Base-by-base conservation (phyloP, 2,797 vertebrate genomes). In the Lithobates pipiens region DNA sequence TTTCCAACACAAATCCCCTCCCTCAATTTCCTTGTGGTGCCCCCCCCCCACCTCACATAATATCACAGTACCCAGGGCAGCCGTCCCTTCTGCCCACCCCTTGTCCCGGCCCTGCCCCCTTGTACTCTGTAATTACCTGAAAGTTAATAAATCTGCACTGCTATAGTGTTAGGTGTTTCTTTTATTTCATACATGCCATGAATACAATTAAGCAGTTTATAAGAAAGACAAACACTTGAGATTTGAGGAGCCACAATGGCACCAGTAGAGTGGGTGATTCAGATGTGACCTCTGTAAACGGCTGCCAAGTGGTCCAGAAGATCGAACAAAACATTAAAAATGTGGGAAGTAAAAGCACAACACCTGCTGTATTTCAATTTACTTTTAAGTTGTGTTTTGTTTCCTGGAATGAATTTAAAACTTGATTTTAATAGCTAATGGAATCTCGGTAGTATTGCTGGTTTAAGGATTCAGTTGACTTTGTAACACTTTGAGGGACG, bases 361-460 rank as follows among this genome's bases (percentile, higher is more conserved):
- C 80, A 86, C 70, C 85, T 86, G 85, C 42, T 69, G 29, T 67
- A 79, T 65, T 63, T 70, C 67, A 4, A 46, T 29, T 13, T n/a
- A 32, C 32, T 76, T 76, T 77, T 65, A 50, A 54, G 16, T 73
- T 29, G 67, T 74, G 25, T 68, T 79, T 44, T 77, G 61, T 54
- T 57, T 44, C 76, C 29, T 76, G 78, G 32, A 65, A 76, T 57
- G 65, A 42, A 81, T 76, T 70, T 76, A 76, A 75, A 80, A 81
- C 36, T 39, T 81, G 25, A 29, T 76, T 81, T 81, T 81, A 70
- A 68, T 76, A 71, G 44, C 54, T 85, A 85, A 74, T 85, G 79
- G 67, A 79, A 80, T 80, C 71, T 80, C 71, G 10, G 54, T 21
- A 61, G 84, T 42, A 57, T 46, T 65, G 71, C 61, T 32, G 42